A percentile compares a stretch with the other conserved stretches of the same genome.
Evolutionary conservation across 2,888 invertebrate genomes (phyloP).

Genomic region (Steromphala cineraria): DNA sequence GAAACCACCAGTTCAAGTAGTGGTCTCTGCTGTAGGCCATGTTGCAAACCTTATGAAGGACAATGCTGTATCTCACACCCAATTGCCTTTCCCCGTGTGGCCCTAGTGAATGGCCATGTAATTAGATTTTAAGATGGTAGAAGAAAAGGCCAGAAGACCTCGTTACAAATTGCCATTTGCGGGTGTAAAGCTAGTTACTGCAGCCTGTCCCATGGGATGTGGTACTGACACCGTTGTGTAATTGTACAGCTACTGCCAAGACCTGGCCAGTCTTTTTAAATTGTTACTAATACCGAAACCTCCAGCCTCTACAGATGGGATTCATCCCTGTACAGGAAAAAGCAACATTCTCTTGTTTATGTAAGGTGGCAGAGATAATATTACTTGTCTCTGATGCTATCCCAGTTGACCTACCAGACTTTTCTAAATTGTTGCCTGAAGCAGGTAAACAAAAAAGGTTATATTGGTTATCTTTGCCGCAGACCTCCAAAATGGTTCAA

Average conservation of each 20-base stretch:
- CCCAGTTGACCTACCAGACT: no score
- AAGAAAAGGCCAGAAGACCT: slow-evolving; percentile 1
- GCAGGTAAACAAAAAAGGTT: no score
- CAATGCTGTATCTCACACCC: not conserved
- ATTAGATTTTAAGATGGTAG: slow-evolving; percentile 6
- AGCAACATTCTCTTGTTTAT: no score
- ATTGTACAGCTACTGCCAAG: not conserved
- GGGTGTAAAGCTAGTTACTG: slow-evolving; percentile 2
- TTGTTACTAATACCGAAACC: no score
- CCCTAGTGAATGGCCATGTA: not conserved
- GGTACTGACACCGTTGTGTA: not conserved
- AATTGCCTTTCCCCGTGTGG: not conserved
- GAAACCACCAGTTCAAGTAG: not conserved
- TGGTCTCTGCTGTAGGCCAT: not conserved
- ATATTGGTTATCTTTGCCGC: no score
- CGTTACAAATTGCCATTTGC: not conserved
- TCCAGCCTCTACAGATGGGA: no score
- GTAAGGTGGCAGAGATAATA: no score
- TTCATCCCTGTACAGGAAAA: no score
- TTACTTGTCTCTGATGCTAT: no score
- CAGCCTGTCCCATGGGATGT: not conserved
- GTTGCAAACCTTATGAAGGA: not conserved
- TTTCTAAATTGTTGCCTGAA: no score
- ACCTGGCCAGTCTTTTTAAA: no score
- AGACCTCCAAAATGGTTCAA: no score